These are phyloP conservation scores for Carabus problematicus DNA, from an alignment of 2,888 invertebrate species.

Conservation along the genomic window DNA sequence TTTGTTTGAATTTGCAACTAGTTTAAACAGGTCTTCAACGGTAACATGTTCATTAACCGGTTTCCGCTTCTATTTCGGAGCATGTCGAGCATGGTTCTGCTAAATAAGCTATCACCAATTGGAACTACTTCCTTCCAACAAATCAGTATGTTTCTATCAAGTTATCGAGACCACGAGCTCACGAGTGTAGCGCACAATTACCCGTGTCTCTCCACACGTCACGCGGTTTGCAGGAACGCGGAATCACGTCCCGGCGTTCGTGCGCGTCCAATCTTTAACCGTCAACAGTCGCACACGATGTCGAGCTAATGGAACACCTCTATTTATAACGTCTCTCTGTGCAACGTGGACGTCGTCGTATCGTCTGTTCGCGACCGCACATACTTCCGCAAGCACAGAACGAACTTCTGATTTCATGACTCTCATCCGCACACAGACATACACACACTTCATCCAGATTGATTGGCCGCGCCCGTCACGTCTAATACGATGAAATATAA, in stretches of 20 bases:
- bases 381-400: constrained; percentile 5
- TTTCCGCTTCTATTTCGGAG: too few relatives aligned
- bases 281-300: constrained; percentile 1
- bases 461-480: constrained; percentile 13
- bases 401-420: constrained; percentile 10
- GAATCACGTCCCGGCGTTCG: not conserved
- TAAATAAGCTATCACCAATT: too few relatives aligned
- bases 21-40: too few relatives aligned
- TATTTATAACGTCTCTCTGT: constrained; percentile 15
- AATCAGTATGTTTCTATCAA: too few relatives aligned
- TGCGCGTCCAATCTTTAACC: constrained; percentile 10
- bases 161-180: too few relatives aligned
- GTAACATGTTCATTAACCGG: too few relatives aligned
- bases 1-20: too few relatives aligned
- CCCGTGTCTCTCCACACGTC: too few relatives aligned
- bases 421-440: constrained; percentile 5
- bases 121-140: too few relatives aligned
- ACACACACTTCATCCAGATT: constrained; percentile 24
- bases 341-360: not conserved
- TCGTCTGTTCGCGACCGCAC: not conserved
- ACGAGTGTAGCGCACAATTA: too few relatives aligned
- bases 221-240: too few relatives aligned
- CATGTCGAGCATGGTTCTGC: too few relatives aligned
- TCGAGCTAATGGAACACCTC: constrained; percentile 10
- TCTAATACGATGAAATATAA: constrained; percentile 29